These are phyloP conservation scores for Clinocottus analis DNA, from an alignment of 2,113 vertebrate genomes.

Conservation along the genomic window DNA sequence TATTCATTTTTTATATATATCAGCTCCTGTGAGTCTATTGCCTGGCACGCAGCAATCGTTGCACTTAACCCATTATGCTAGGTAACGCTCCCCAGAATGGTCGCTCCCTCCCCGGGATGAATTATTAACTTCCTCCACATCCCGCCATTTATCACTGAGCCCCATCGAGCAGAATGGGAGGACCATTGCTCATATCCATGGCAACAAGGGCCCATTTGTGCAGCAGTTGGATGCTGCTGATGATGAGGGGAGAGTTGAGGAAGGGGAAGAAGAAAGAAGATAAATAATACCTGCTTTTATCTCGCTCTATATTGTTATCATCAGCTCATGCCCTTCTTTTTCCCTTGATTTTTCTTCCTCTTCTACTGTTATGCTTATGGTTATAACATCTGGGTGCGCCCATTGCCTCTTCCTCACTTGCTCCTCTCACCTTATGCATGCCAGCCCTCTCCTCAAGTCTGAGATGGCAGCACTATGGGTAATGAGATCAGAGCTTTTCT, in stretches of 20 bases:
- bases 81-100: conserved; percentile 71
- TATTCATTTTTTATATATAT: conserved; percentile 82
- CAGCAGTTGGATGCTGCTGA: conserved; percentile 70
- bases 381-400: conserved; percentile 1
- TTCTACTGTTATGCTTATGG: conserved; percentile 21
- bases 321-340: conserved; percentile 28
- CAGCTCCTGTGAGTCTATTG: conserved; percentile 74
- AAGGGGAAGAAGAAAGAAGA: conserved; percentile 57
- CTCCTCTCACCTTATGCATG: conserved; percentile 49
- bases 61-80: conserved; percentile 84
- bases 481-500: conserved; percentile 81
- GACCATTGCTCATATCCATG: conserved; percentile 76
- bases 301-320: conserved; percentile 47
- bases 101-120: conserved; percentile 78
- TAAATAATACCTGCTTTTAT: conserved; percentile 71
- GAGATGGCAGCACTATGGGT: conserved; percentile 71
- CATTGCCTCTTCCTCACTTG: conserved; percentile 35
- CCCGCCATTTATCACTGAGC: conserved; percentile 79
- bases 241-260: conserved; percentile 67
- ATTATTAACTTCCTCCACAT: conserved; percentile 84
- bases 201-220: conserved; percentile 79
- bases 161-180: conserved; percentile 68
- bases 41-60: conserved; percentile 73
- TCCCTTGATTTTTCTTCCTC: conserved; percentile 33
- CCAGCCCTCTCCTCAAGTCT: conserved; percentile 54